These are phyloP conservation scores for Oenanthe oenanthe DNA, from an alignment of 2,113 vertebrate genomes.

Conservation along the genomic window DNA sequence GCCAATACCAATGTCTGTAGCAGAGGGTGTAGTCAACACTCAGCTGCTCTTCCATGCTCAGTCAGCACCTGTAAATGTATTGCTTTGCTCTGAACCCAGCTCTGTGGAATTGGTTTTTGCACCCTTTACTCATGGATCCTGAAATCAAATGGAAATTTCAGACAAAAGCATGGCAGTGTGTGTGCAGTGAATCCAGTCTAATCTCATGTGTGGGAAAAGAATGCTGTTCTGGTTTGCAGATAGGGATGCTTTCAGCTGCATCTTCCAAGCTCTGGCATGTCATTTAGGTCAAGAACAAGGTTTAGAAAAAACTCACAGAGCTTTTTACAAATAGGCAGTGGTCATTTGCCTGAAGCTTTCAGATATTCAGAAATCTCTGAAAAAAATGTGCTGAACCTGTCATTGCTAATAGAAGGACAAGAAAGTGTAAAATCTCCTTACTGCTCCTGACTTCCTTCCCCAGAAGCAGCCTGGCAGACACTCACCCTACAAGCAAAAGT, in stretches of 20 bases:
- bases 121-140: not conserved
- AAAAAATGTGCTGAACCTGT: not conserved
- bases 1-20: not conserved
- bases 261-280: not conserved
- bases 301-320: not conserved
- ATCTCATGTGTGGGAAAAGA: not conserved
- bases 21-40: not conserved
- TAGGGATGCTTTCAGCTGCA: not conserved
- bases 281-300: not conserved
- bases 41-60: not conserved
- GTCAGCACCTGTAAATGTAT: not conserved
- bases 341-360: not conserved
- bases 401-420: not conserved
- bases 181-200: not conserved
- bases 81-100: not conserved
- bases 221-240: not conserved
- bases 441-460: not conserved
- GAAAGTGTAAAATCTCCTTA: not conserved
- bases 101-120: not conserved
- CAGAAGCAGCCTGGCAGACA: not conserved
- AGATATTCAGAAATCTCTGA: not conserved
- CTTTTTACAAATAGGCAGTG: not conserved
- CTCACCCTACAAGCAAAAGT: not conserved
- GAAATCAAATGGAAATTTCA: not conserved
- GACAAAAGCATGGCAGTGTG: not conserved